Evolutionary conservation across 2,797 vertebrate genomes (phyloP), one percentile per base, ranked within the genome.

Genomic region (Cheirogaleus major): DNA sequence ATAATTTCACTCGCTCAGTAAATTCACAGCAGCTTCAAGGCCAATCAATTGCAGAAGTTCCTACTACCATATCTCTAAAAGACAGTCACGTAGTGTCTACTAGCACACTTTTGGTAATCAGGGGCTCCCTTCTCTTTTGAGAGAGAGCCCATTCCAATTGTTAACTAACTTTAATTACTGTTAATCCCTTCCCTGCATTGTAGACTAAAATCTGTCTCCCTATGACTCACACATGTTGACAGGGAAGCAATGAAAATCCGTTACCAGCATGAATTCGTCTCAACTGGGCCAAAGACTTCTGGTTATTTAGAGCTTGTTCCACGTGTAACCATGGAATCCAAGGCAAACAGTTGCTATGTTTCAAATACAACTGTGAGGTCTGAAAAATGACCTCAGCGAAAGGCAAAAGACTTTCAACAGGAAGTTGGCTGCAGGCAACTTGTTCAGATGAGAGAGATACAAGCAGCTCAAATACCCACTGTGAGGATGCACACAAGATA

Each of bases 301-400:
- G 91, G 70, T 89, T 96, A 97, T 91, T 97, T 94, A 94, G 48
- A 84, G 30, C 79, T 32, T 86, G 80, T 61, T 93, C 72, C 65
- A 35, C 14, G 13, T 4, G 91, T 97, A 84, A 97, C 96, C 91
- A 97, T 96, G 97, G 96, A 93, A 93, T 48, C 89, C 35, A 75
- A 91, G 70, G 67, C 91, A 95, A 96, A 95, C 41, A 65, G 90
- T 76, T 95, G 93, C 97, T 97, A 50, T 94, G 93, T 94, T 96
- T 94, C 76, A 43, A 89, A 95, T 41, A 96, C 88, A 96, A 96
- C 89, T 63, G 63, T 93, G 92, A 95, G 78, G 63, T 84, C 89
- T 95, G 61, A 87, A 87, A 94, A 96, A 93, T 92, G 89, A 95
- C 63, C 87, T 95, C 91, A 91, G 91, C 23, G 50, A 79, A 91